Conservation (phyloP, 2,888 invertebrate species). For the Gymnoscelis rufifasciata region DNA sequence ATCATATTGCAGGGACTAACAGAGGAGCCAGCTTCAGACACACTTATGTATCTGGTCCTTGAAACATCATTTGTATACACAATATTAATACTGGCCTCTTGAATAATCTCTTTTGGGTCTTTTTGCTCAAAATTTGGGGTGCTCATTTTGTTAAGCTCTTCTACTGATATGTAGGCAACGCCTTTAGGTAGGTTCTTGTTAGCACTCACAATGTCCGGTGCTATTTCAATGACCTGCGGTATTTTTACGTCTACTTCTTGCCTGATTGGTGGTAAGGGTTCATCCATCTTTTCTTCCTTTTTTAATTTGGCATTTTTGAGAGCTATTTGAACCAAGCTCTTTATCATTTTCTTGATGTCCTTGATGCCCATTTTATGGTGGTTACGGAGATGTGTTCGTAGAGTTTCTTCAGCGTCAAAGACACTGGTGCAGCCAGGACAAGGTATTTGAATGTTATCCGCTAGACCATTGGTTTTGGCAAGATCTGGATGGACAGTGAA, state of each 20-base stretch:
- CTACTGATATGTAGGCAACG: slow-evolving; percentile 67
- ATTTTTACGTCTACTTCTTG: slow-evolving; percentile 60
- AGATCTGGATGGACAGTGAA: slow-evolving; percentile 68
- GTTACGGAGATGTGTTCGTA: slow-evolving; percentile 81
- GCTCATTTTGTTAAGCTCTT: slow-evolving; percentile 70
- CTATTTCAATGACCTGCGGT: slow-evolving; percentile 71
- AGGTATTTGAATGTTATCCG: slow-evolving; percentile 75
- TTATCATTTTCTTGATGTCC: slow-evolving; percentile 80
- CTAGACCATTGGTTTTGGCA: slow-evolving; percentile 73
- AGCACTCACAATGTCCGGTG: slow-evolving; percentile 52
- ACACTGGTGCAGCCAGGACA: slow-evolving; percentile 84
- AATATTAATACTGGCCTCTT: slow-evolving; percentile 73
- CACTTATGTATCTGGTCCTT: slow-evolving; percentile 55
- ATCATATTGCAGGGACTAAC: slow-evolving; percentile 49
- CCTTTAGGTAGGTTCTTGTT: slow-evolving; percentile 61
- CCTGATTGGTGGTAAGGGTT: slow-evolving; percentile 28
- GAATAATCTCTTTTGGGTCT: slow-evolving; percentile 72
- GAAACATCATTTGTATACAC: slow-evolving; percentile 65
- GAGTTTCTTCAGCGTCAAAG: slow-evolving; percentile 81
- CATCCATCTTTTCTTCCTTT: slow-evolving; percentile 50
- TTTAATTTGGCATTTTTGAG: slow-evolving; percentile 66
- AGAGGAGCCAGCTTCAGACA: slow-evolving; percentile 44
- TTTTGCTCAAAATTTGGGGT: slow-evolving; percentile 68
- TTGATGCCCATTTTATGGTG: slow-evolving; percentile 83
- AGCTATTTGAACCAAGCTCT: slow-evolving; percentile 72